Evolutionary conservation across 2,113 vertebrate species (phyloP), one percentile per base, ranked within the genome.

Genomic region (Dipodomys ordii): DNA sequence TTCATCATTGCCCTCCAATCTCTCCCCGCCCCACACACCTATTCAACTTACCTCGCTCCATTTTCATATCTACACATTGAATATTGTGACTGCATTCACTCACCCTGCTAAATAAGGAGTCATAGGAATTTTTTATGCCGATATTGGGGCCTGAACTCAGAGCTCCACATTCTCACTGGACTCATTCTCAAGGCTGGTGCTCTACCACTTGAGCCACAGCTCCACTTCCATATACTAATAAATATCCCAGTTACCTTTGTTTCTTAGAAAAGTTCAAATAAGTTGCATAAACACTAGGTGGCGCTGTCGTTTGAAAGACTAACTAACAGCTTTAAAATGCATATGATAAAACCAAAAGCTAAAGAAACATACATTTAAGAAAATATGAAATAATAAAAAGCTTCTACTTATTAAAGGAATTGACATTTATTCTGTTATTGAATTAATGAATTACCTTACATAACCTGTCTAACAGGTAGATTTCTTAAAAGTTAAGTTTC

Each of bases 211-310:
- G 53, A 57, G 53, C 15, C 53, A 57, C 53, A 57, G 53, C 15
- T 57, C 53, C 53, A 13, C 53, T 57, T 57, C 49, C 53, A 19
- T 57, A 13, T 57, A 53, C 49, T 53, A 53, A 2, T 53, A 53
- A 53, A 53, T 53, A 57, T 57, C 15, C 53, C 53, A n/a, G 30
- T 74, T 23, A 91, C 16, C 60, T 83, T 81, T 30, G 7, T 85
- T 72, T 88, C 57, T 77, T 84, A 77, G 44, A 92, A 67, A 71
- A 27, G 10, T 27, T 53, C n/a, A 79, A 23, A 32, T 73, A 87
- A 82, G 27, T 25, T 85, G 3, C 32, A 28, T 68, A 81, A 91
- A 93, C 96, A 96, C 94, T 96, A 97, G 97, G 81, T 97, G 96
- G 96, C 96, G 78, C 93, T 97, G 85, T 20, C 95, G 94, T 71